Conservation (phyloP, 2,888 invertebrate species). For the Lasiommata megera region DNA sequence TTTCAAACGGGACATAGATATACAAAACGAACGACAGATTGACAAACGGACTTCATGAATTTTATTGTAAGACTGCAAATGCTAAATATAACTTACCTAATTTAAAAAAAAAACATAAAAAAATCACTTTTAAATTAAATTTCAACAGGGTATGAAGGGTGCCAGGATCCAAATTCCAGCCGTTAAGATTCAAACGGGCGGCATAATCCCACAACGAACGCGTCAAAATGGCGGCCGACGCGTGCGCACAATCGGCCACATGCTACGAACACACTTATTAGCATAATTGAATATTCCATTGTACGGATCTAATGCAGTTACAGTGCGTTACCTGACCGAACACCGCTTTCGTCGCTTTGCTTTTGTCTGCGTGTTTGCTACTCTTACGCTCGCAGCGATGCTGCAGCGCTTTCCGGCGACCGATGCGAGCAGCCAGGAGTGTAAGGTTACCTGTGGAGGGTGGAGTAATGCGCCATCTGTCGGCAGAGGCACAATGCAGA, state of each 20-base stretch:
- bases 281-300: conserved; percentile 71
- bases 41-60: too few species aligned
- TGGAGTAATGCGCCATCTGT: conserved; percentile 65
- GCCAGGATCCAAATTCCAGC: conserved; percentile 46
- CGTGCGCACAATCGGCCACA: conserved; percentile 63
- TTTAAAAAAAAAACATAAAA: not conserved
- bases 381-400: conserved; percentile 7
- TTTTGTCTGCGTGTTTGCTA: conserved; percentile 1
- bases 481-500: conserved; percentile 62
- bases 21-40: too few species aligned
- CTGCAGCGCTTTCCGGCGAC: conserved; percentile 40
- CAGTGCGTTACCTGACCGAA: conserved; percentile 43
- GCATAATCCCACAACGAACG: conserved; percentile 48
- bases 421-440: conserved; percentile 34
- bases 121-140: not conserved
- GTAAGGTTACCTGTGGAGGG: conserved; percentile 70
- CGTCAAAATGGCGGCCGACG: conserved; percentile 51
- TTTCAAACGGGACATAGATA: too few species aligned
- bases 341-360: conserved; percentile 40
- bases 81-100: too few species aligned
- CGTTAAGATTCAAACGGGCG: conserved; percentile 51
- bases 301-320: conserved; percentile 67
- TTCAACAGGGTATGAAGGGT: not conserved
- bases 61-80: too few species aligned
- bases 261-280: conserved; percentile 53